Evolutionary conservation across 2,113 vertebrate species (phyloP), one percentile per base, ranked within the genome.

Genomic region (Silurus glanis): DNA sequence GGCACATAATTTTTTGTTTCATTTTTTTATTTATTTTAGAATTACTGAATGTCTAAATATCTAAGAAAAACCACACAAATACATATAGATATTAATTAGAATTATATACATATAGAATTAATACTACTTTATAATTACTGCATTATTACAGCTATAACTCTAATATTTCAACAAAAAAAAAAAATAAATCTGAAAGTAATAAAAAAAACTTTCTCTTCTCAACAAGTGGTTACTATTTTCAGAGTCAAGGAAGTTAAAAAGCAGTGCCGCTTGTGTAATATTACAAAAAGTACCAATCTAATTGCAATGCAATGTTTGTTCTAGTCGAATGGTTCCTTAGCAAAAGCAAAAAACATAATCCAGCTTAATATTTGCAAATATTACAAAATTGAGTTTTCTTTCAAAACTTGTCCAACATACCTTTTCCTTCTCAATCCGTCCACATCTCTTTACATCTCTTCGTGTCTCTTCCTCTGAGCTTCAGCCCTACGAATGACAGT

Each of bases 401-500:
- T 23, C 19, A 49, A 49, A 74, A 19, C 21, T 13, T 28, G 6
- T 55, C 9, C 16, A 23, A n/a, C 69, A 4, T 86, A 86, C 85
- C 85, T 86, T 37, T 45, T 64, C 71, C 4, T 21, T 17, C 79
- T 72, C 53, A 81, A 66, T 17, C 23, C 66, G 13, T 83, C 71
- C 81, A 87, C 86, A 83, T 78, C 7, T 55, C 80, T 28, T 37
- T 2, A 37, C 37, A 37, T 37, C 37, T 37, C 37, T 37, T 37
- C 37, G 37, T 37, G 59, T 28, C 6, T 82, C 58, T 56, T 76
- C 80, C 71, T 87, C 71, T 16, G 28, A 28, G 23, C 59, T 51
- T 47, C 45, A 17, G 9, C 58, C 17, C 28, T 61, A 12, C n/a
- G 21, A 81, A 72, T 86, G 85, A 86, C 78, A 71, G 78, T 62